Evolutionary conservation across 1,140 invertebrate species (phyloP), one percentile per base, ranked within the genome.

Genomic region (Globodera ellingtonae): DNA sequence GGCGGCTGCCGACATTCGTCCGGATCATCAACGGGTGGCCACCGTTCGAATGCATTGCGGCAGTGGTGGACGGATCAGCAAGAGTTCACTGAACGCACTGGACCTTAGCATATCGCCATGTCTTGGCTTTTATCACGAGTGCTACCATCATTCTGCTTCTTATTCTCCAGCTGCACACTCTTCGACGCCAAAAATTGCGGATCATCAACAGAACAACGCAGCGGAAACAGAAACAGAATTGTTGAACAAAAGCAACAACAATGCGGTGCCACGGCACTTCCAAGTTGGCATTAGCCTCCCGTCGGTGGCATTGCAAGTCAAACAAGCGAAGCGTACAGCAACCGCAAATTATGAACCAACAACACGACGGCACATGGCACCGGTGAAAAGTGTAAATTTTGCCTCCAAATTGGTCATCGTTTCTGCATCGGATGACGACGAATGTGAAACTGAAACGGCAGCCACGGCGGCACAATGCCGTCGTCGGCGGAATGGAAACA

Each of bases 11-110:
- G 52, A 24, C 24, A 10, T 21, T 46, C 69, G 48, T 67, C n/a
- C 24, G 8, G 13, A 72, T 71, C 18, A 56, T 21, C 50, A 47
- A 46, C 46, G 74, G 10, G 48, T 69, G 59, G 50, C 74, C 52
- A 13, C n/a, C 18, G 18, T 76, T 69, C 67, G 67, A 47, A 70
- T 44, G 52, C 47, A 50, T 52, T 47, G 13, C 21, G 15, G 76
- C 50, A 13, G 7, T 13, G 10, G 50, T 13, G 50, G 50, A 13
- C 50, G 50, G 46, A 48, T 78, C 76, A 8, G 76, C 76, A 24
- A 78, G n/a, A 48, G 67, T 76, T 72, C 67, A 35, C 7, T 79
- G 67, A 79, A 66, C 74, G 21, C 67, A 48, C n/a, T 70, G 56
- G 65, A 69, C 44, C 47, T 62, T 10, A 62, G 56, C 56, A 62